Percentiles rank a stretch among this genome's conserved stretches.
These are phyloP conservation scores for Scrobipalpa atriplicella DNA, from an alignment of 2,888 invertebrate species.

Conservation along the genomic window DNA sequence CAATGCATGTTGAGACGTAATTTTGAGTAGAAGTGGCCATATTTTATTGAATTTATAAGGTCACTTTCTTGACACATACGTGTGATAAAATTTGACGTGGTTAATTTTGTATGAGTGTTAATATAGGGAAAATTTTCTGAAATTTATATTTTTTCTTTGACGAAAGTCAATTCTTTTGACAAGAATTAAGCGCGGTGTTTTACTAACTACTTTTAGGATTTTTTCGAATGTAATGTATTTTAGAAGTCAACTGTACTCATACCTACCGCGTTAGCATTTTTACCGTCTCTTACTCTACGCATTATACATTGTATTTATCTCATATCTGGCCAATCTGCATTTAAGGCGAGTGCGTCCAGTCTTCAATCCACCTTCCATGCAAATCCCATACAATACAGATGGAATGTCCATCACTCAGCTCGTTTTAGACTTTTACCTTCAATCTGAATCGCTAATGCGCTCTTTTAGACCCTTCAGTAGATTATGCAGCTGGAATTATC, in stretches of 20 bases:
- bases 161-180: too few species aligned
- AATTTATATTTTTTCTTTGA: too few species aligned
- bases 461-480: constrained; percentile 37
- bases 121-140: neutral
- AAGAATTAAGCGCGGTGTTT: too few species aligned
- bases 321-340: constrained; percentile 66
- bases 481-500: constrained; percentile 27
- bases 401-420: constrained; percentile 76
- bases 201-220: too few species aligned
- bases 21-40: constrained; percentile 14
- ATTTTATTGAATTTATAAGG: constrained; percentile 21
- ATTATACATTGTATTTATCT: constrained; percentile 54
- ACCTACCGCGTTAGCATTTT: constrained; percentile 20
- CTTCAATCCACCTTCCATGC: constrained; percentile 65
- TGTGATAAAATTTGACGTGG: neutral
- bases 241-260: neutral
- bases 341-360: constrained; percentile 59
- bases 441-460: constrained; percentile 75
- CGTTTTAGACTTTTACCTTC: constrained; percentile 57
- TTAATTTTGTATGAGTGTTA: neutral
- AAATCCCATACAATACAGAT: constrained; percentile 69
- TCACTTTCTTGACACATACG: neutral
- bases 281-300: constrained; percentile 42
- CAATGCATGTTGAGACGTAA: constrained; percentile 17
- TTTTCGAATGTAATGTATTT: neutral